Evolutionary conservation across 2,113 vertebrate genomes (phyloP), one percentile per base, ranked within the genome.

Genomic region (Grammomys surdaster): DNA sequence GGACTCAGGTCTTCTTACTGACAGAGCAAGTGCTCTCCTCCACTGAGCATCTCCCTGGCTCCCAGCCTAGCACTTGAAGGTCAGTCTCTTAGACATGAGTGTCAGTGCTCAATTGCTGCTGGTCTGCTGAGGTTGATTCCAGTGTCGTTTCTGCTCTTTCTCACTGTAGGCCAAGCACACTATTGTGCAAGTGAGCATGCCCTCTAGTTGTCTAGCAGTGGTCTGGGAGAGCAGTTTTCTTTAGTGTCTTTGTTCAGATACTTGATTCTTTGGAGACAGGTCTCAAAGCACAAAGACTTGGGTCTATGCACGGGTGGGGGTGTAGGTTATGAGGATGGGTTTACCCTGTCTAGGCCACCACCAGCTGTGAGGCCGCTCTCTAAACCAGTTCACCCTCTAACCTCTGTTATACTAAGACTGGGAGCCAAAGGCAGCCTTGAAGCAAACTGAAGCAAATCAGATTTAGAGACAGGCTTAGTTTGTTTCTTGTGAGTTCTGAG

Each of bases 401-500:
- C 80, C 75, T 81, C 46, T 26, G 56, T 63, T 33, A 72, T 12
- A 28, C n/a, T 36, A 43, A 77, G 58, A 60, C 13, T 11, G 14
- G 86, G 36, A 72, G 93, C 6, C 75, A 48, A 48, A 0, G 67
- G 88, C 58, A 7, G 36, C 43, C 51, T 46, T 2, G 70, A 67
- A 82, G 70, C n/a, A 58, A 81, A 80, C 48, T 80, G 48, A 36
- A 81, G 92, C 86, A 63, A 69, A 33, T 17, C 46, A 28, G 60
- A 40, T 10, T 22, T 14, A n/a, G 24, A 89, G 88, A 31, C 0
- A 7, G 63, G 14, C 77, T 89, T 13, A 9, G 40, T 16, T 1
- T 9, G 69, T 40, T 28, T 36, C 0, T 0, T 4, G 40, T 3
- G 69, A 58, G n/a, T 54, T 76, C 7, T 20, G 70, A 16, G 46